A percentile compares a stretch with the other conserved stretches of the same genome.
phyloP scores from a whole-genome alignment of 2,113 vertebrate genomes.

The Megaleporinus macrocephalus region DNA sequence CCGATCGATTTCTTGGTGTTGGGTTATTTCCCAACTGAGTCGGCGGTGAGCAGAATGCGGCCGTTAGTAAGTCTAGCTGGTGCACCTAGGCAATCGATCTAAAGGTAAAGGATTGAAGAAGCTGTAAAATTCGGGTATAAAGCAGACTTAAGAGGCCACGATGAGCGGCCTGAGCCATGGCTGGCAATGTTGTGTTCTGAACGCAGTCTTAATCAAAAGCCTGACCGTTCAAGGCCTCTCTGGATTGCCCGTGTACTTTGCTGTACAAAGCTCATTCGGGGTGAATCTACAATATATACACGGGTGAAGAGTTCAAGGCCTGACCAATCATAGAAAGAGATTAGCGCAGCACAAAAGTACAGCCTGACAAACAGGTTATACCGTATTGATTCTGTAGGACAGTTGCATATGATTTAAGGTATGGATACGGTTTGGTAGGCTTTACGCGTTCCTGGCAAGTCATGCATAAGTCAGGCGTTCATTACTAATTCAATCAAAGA shows the following conservation, averaged over 20 bases:
- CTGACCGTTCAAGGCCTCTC: neutral
- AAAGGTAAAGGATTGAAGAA: neutral
- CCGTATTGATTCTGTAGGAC: neutral
- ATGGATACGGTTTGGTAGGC: conserved; percentile 14
- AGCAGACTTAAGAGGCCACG: neutral
- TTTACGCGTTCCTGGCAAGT: neutral
- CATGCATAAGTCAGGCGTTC: conserved; percentile 13
- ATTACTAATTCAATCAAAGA: conserved; percentile 27
- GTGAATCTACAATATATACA: neutral
- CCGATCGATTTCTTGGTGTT: neutral
- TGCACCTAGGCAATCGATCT: conserved; percentile 3
- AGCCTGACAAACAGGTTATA: neutral
- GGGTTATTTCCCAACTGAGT: neutral
- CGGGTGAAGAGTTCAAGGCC: neutral
- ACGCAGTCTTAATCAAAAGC: neutral
- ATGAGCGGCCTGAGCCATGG: neutral
- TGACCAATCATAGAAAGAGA: neutral
- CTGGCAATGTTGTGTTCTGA: neutral
- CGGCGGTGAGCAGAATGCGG: neutral
- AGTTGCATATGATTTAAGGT: neutral
- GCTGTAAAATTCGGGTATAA: neutral
- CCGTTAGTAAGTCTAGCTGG: neutral
- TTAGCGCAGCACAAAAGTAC: neutral
- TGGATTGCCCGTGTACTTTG: neutral
- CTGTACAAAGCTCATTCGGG: neutral